Evolutionary conservation across 2,113 vertebrate genomes (phyloP).

Genomic region (Ceyx margarethae): DNA sequence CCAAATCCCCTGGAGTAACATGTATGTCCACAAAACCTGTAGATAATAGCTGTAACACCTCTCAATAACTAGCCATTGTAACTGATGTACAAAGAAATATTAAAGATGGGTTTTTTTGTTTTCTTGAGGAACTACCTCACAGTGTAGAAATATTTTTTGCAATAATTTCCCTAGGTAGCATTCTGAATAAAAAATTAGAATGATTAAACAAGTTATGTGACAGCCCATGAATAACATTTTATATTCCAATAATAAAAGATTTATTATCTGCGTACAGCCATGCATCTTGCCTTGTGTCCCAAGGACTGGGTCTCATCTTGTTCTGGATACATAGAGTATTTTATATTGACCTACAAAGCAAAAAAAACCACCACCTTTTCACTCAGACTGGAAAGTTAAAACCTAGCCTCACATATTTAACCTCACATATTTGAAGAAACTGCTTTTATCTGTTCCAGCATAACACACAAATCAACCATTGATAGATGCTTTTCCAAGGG

Average conservation of each 20-base stretch:
- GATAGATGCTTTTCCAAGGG: neutral
- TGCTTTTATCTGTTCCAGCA: neutral
- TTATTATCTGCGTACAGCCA: neutral
- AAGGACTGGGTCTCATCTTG: neutral
- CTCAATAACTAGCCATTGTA: neutral
- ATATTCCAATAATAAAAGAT: neutral
- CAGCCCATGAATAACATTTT: neutral
- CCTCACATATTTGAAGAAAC: neutral
- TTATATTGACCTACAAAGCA: neutral
- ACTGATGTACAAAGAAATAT: neutral
- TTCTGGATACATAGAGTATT: neutral
- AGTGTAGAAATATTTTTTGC: neutral
- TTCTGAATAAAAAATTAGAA: neutral
- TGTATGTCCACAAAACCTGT: neutral
- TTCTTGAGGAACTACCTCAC: neutral
- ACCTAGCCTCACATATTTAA: neutral
- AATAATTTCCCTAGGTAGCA: neutral
- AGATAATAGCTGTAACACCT: neutral
- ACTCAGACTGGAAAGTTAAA: neutral
- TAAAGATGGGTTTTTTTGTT: neutral
- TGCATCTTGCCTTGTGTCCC: neutral
- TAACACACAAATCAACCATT: rapidly evolving
- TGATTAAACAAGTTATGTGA: neutral
- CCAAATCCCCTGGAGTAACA: neutral
- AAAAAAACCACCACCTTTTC: neutral